A percentile compares a stretch with the other conserved stretches of the same genome.
phyloP scores from a whole-genome alignment of 2,113 vertebrate species.

The Anser brachyrhynchus region DNA sequence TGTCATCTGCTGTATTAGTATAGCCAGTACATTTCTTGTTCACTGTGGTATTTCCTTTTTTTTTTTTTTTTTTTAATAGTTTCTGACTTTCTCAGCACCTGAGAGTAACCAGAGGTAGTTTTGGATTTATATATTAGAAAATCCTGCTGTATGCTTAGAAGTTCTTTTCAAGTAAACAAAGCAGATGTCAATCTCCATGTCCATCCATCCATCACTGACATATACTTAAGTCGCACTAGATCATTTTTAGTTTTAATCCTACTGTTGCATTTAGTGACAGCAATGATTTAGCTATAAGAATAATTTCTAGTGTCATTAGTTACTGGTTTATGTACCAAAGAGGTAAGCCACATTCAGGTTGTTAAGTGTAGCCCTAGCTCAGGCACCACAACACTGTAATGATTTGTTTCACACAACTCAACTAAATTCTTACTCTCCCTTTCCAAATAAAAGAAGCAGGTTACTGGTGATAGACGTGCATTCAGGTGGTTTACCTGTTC shows the following conservation, averaged over 20 bases:
- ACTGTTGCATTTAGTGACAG: not conserved
- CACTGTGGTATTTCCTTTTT: not conserved
- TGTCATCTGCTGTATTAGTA: not conserved
- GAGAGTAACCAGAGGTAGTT: not conserved
- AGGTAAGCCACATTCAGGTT: not conserved
- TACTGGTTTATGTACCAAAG: not conserved
- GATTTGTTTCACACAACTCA: not conserved
- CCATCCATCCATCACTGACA: not conserved
- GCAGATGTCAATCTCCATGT: not conserved
- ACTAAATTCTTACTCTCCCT: not conserved
- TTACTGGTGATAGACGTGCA: conserved; percentile 1
- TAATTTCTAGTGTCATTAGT: not conserved
- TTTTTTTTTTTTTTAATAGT: not conserved
- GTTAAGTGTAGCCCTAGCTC: not conserved
- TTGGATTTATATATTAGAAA: not conserved
- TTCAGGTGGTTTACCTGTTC: not conserved
- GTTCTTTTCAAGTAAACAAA: not conserved
- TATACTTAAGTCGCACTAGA: not conserved
- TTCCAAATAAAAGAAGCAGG: not conserved
- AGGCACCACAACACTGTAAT: not conserved
- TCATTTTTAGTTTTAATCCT: not conserved
- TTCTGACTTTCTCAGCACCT: not conserved
- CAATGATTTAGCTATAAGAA: not conserved
- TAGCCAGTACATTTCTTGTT: not conserved
- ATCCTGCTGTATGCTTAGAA: not conserved